Base-by-base conservation (phyloP, 1,140 invertebrate species). In the Magallana ariakensis region DNA sequence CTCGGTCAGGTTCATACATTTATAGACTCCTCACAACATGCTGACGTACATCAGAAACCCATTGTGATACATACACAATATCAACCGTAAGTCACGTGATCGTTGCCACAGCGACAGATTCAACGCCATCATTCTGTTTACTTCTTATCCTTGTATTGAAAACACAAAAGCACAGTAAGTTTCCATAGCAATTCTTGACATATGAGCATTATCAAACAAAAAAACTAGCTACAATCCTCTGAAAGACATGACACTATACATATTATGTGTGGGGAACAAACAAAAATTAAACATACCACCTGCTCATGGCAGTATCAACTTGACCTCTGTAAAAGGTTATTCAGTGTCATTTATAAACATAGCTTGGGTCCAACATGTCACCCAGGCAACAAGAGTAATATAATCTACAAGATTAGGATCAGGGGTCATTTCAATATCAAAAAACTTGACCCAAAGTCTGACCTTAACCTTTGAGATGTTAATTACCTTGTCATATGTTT, bases 11-110 rank as follows among this genome's bases (percentile, higher is more conserved):
- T 75, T 75, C 66, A 75, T 75, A 60, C 58, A n/a, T 60, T 13
- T 13, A 75, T 26, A 75, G 4, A 75, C 33, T 26, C 33, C 66
- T 75, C 66, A 75, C 66, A 75, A 75, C 66, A 75, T 75, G 33
- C 66, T 75, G 66, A 26, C 22, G 33, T 26, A 75, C 33, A 75
- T 75, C 66, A 75, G 66, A 75, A 75, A 75, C 22, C 22, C 66
- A 62, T 62, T 62, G 58, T 62, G 58, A 62, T 62, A n/a, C 58
- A 26, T 75, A 75, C 66, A 75, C 66, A 75, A 75, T 75, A 75
- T 75, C 66, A 75, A 75, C 66, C 66, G 26, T 75, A 13, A 22
- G 66, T 75, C 66, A 75, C 9, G 66, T 75, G 66, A 75, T 26
- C 10, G 22, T 75, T 13, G 15, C 66, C 66, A 75, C 33, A 75